Base-by-base conservation (phyloP, 1,140 invertebrate species). In the Gonioctena quinquepunctata region DNA sequence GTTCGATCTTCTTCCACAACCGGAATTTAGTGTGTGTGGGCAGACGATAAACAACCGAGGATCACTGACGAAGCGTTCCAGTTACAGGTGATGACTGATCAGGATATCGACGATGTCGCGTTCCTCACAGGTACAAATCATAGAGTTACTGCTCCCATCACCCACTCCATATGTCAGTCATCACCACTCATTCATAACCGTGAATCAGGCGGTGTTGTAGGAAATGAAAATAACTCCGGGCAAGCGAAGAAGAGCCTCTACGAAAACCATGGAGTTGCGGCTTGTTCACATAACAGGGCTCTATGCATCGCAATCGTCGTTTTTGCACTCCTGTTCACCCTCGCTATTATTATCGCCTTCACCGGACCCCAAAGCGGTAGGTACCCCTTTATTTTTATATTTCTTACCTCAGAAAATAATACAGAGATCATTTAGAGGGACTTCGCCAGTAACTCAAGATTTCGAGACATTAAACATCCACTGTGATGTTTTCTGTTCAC, bases 51-150 rank as follows among this genome's bases (percentile, higher is more conserved):
- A 75, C 83, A 48, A 82, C 84, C 71, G 79, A 83, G 42, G 84
- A 84, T 73, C 81, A 84, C 72, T 85, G 83, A 83, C 76, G 82
- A 70, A 77, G 82, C 23, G 76, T 76, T n/a, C 62, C 73, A 73
- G 33, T 69, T 52, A 69, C 52, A 70, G 71, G 80, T 81, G 71
- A 93, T 92, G 90, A 92, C 91, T 83, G 94, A 96, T 80, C 93
- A 94, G 82, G 94, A 96, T 88, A 89, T 96, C 76, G 94, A 96
- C 83, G 94, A 96, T 87, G 94, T 95, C 78, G 94, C 94, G 28
- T 96, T 96, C 86, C 86, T 96, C 80, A 95, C 94, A 88, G 94
- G 94, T 94, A 84, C 78, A 79, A 76, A 76, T 79, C 67, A 77
- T 73, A 71, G 63, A 62, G 65, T 63, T 66, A 68, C 66, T 68